These are phyloP conservation scores for Lonchura striata DNA, from an alignment of 2,113 vertebrate genomes.

Conservation along the genomic window DNA sequence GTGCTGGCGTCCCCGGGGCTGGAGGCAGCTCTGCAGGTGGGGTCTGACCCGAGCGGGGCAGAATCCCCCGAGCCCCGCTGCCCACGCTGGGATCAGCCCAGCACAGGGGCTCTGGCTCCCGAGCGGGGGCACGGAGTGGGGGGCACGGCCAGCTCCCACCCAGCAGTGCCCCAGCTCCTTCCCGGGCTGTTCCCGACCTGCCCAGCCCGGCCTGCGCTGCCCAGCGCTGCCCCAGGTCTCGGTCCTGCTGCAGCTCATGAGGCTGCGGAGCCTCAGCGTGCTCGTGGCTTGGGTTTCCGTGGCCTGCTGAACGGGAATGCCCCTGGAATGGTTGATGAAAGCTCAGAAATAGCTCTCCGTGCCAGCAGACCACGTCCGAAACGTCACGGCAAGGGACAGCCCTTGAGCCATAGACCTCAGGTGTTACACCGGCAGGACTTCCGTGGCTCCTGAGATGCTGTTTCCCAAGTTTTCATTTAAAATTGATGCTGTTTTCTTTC, in stretches of 20 bases:
- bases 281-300: rapidly evolving
- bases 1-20: background rate
- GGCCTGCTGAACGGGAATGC: background rate
- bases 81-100: background rate
- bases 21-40: background rate
- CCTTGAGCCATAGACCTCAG: background rate
- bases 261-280: background rate
- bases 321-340: background rate
- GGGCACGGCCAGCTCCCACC: too few species aligned
- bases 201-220: background rate
- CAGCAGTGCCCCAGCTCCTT: too few species aligned
- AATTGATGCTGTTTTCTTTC: background rate
- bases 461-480: background rate
- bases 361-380: background rate
- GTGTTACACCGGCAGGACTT: background rate
- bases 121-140: too few species aligned
- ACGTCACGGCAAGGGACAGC: rapidly evolving
- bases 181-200: background rate
- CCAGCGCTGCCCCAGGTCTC: rapidly evolving
- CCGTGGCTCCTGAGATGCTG: background rate
- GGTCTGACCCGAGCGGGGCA: background rate
- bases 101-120: background rate
- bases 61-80: background rate
- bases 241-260: background rate
- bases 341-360: background rate